Evolutionary conservation across 2,113 vertebrate species (phyloP).

Genomic region (Nibea coibor): DNA sequence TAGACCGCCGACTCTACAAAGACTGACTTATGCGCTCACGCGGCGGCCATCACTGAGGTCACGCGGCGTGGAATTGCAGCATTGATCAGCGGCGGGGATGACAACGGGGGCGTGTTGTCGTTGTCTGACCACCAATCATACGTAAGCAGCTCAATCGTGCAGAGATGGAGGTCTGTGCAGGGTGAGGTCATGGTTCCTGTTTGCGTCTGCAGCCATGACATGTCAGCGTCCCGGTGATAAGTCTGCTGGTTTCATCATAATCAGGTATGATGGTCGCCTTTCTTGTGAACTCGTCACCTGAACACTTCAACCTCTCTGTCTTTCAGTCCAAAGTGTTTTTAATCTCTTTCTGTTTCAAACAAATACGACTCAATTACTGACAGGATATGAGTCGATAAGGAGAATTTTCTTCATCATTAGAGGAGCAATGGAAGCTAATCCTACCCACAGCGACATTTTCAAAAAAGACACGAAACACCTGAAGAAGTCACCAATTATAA

Average conservation of each 20-base stretch:
- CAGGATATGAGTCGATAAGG: neutral
- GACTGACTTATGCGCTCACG: slow-evolving; percentile 38
- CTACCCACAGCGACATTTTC: neutral
- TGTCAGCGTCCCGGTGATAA: neutral
- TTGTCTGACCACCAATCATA: slow-evolving; percentile 54
- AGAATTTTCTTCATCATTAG: neutral
- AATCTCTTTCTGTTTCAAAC: neutral
- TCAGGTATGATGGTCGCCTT: neutral
- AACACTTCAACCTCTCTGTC: neutral
- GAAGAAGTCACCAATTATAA: neutral
- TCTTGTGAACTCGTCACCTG: no score
- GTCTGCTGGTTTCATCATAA: neutral
- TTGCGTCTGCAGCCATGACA: slow-evolving; percentile 19
- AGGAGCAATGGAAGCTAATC: neutral
- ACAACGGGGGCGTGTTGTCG: slow-evolving; percentile 12
- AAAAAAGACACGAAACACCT: neutral
- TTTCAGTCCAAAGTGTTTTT: neutral
- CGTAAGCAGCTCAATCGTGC: neutral
- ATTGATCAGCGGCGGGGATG: slow-evolving; percentile 55
- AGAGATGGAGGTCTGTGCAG: slow-evolving; percentile 15
- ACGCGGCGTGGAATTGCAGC: slow-evolving; percentile 23
- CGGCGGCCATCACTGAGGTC: slow-evolving; percentile 37
- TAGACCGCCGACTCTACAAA: slow-evolving; percentile 17
- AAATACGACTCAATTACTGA: neutral
- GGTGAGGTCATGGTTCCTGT: slow-evolving; percentile 29